Evolutionary conservation across 2,888 invertebrate species (phyloP), one percentile per base, ranked within the genome.

Genomic region (Lottia gigantea): DNA sequence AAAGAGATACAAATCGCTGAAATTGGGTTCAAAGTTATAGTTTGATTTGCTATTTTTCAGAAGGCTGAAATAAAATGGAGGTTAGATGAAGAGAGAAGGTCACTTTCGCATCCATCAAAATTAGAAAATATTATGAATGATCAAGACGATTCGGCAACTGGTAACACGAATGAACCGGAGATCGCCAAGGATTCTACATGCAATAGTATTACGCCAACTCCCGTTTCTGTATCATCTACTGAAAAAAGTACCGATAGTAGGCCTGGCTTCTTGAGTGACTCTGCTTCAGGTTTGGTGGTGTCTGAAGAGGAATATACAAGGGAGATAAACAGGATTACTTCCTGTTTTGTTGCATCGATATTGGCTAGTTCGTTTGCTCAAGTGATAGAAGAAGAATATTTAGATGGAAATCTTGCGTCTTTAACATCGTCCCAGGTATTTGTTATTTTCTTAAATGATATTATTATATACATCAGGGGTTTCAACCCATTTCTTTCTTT

Each of bases 281-380:
- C 25, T 15, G 16, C 66, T 26, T 16, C 64, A 14, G 46, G 16
- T 65, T 47, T 12, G 45, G 55, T n/a, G 16, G 31, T 69, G 31
- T 70, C 55, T 31, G 68, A 71, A 16, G 76, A 77, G 46, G 74
- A 79, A 19, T 55, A 67, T 64, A n/a, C 64, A n/a, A 73, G 72
- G 47, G 74, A 77, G 61, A 73, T 69, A 7, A 70, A 64, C 11
- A 68, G 73, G 4, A 49, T 79, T 12, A 78, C 80, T 6, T 74
- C 77, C 4, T 71, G 73, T 6, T 80, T 80, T 61, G 78, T 78
- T 63, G 76, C 78, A 1, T 71, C 78, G n/a, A 67, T 77, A n/a
- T 62, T 80, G 73, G 80, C 79, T 4, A 68, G 68, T 19, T 77
- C 78, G 2, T 71, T 79, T 45, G 78, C 78, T 6, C 75, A 79